Percentiles rank a stretch among this genome's conserved stretches.
phyloP scores from a whole-genome alignment of 2,797 vertebrate species.

The Leptodactylus fallax region DNA sequence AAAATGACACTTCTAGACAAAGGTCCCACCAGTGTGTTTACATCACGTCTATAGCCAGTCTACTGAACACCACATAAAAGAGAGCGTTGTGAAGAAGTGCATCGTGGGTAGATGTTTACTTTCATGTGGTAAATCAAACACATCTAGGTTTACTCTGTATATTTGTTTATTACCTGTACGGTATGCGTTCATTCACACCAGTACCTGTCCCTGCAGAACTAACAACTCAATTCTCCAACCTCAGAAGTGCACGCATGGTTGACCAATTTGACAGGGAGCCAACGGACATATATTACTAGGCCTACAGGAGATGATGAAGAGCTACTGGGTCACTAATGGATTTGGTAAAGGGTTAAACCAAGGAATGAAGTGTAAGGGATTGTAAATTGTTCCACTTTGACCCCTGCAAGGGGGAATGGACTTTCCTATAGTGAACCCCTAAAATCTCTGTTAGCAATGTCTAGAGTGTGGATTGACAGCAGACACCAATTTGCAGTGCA shows the following conservation, averaged over 20 bases:
- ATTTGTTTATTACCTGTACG: not conserved
- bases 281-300: not conserved
- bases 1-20: not conserved
- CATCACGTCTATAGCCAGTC: not conserved
- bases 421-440: too few relatives aligned
- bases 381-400: too few relatives aligned
- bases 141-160: not conserved
- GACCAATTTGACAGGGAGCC: not conserved
- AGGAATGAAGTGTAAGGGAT: too few relatives aligned
- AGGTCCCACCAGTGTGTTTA: not conserved
- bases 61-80: slow-evolving; percentile 12
- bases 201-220: not conserved
- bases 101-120: not conserved
- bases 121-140: slow-evolving; percentile 41
- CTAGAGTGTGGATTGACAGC: too few relatives aligned
- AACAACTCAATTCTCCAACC: not conserved
- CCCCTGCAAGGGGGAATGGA: too few relatives aligned
- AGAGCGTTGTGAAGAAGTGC: not conserved
- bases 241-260: not conserved
- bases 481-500: too few relatives aligned
- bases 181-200: not conserved
- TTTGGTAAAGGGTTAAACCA: too few relatives aligned
- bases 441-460: too few relatives aligned
- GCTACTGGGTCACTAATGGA: too few relatives aligned
- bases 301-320: too few relatives aligned